A percentile compares a stretch with the other conserved stretches of the same genome.
Conservation (phyloP, 2,113 vertebrate species). For the Pangasianodon hypophthalmus region DNA sequence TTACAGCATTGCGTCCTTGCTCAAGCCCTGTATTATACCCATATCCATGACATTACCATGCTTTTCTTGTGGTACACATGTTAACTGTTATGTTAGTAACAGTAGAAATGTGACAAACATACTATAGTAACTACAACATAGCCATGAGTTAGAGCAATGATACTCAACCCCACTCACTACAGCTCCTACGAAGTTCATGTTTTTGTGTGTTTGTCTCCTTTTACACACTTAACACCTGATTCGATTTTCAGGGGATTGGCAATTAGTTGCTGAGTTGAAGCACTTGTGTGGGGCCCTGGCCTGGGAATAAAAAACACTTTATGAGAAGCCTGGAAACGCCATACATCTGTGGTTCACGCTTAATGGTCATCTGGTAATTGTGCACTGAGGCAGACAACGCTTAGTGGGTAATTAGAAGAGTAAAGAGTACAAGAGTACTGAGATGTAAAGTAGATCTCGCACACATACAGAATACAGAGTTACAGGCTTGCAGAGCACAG, state of each 20-base stretch:
- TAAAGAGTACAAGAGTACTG: not conserved
- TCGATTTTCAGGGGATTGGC: not conserved
- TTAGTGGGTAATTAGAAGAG: slow-evolving; percentile 19
- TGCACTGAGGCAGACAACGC: slow-evolving; percentile 10
- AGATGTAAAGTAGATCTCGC: not conserved
- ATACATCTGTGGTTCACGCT: slow-evolving; percentile 5
- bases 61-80: not conserved
- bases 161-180: not conserved
- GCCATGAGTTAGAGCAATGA: not conserved
- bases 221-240: slow-evolving; percentile 21
- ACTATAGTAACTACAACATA: not conserved
- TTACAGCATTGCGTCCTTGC: not conserved
- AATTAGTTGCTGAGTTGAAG: slow-evolving; percentile 13
- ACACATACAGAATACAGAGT: not conserved
- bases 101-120: not conserved
- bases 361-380: slow-evolving; percentile 22
- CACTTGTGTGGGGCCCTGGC: slow-evolving; percentile 8
- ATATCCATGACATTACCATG: not conserved
- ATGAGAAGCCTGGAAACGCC: slow-evolving; percentile 17
- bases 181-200: not conserved
- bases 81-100: not conserved
- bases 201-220: not conserved
- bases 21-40: not conserved
- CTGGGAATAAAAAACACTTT: slow-evolving; percentile 9
- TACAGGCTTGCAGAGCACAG: not conserved